Conservation (phyloP, 2,113 vertebrate species). For the Clarias batrachus region DNA sequence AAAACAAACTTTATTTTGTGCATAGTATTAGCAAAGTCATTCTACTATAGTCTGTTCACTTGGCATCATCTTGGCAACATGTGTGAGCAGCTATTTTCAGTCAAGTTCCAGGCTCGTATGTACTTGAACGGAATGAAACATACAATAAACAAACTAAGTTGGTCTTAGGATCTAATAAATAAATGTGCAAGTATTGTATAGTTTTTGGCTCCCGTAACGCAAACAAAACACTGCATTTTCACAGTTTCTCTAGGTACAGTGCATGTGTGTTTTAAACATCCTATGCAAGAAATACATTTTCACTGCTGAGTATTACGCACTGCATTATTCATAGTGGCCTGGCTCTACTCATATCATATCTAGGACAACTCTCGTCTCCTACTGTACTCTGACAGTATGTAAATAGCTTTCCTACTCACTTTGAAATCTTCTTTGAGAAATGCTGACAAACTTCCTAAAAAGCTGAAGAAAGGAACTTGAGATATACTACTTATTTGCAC, state of each 20-base stretch:
- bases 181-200: background rate
- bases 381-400: background rate
- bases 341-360: background rate
- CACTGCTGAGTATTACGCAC: background rate
- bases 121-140: background rate
- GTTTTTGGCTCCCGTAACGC: background rate
- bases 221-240: background rate
- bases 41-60: conserved; percentile 8
- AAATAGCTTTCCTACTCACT: background rate
- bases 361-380: background rate
- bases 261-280: background rate
- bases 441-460: background rate
- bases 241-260: background rate
- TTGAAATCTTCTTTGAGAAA: background rate
- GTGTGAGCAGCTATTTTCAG: background rate
- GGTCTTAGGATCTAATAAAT: background rate
- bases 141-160: background rate
- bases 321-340: conserved; percentile 5
- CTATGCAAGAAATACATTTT: background rate
- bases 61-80: background rate
- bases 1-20: background rate
- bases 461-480: background rate
- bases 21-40: background rate
- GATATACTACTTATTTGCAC: background rate
- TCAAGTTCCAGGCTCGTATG: background rate